These are phyloP conservation scores for Chondrilla cf. caribensis DNA, from an alignment of 37 sponge, comb jelly and placozoan genomes.

Conservation along the genomic window DNA sequence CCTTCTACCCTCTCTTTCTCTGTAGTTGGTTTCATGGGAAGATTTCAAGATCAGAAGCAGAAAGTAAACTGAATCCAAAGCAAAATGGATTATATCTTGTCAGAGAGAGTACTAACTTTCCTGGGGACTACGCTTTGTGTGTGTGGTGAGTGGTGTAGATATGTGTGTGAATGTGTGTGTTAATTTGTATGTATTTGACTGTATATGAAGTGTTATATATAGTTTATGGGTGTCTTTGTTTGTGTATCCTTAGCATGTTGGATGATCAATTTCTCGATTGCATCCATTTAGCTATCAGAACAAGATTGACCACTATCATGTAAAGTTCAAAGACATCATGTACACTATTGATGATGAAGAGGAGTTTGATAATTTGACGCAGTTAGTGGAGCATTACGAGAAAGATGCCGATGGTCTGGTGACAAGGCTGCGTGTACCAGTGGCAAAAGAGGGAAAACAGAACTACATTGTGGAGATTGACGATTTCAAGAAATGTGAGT, in stretches of 20 bases:
- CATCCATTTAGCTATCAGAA: neutral
- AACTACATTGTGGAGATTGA: slow-evolving; percentile 57
- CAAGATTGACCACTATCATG: slow-evolving; percentile 48
- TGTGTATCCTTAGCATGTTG: neutral
- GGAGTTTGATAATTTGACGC: slow-evolving; percentile 86
- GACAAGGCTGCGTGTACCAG: slow-evolving; percentile 51
- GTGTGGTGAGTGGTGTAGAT: slow-evolving; percentile 63
- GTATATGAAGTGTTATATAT: neutral
- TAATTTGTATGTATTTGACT: neutral
- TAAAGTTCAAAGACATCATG: slow-evolving; percentile 48
- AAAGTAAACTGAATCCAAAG: slow-evolving; percentile 32
- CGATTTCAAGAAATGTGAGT: slow-evolving; percentile 80
- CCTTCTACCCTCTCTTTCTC: neutral
- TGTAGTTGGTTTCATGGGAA: slow-evolving; percentile 62
- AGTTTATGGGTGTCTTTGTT: neutral
- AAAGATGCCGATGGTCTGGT: slow-evolving; percentile 64
- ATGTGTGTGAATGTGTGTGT: neutral
- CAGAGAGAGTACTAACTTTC: slow-evolving; percentile 9
- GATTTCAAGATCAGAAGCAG: slow-evolving; percentile 42
- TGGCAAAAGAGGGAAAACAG: slow-evolving; percentile 33
- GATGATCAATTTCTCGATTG: no score
- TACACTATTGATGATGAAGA: slow-evolving; percentile 94
- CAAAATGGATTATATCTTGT: slow-evolving; percentile 51
- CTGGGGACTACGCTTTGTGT: slow-evolving; percentile 54
- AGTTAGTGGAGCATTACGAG: slow-evolving; percentile 84